Conservation (phyloP, 2,113 vertebrate genomes). For the Rostratula benghalensis region DNA sequence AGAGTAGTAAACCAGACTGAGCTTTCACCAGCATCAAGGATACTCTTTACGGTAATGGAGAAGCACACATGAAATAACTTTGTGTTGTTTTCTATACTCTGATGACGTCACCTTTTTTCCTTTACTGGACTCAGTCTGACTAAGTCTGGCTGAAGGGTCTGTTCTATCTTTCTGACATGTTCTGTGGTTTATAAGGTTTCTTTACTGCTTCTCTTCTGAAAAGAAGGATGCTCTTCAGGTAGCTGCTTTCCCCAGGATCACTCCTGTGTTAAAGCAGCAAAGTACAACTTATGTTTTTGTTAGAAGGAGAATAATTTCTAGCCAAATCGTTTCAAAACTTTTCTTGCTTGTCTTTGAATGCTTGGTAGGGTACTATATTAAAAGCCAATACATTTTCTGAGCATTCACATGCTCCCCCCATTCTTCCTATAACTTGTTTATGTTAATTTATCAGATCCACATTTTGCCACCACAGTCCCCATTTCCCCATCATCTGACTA, state of each 20-base stretch:
- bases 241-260: background rate
- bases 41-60: background rate
- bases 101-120: background rate
- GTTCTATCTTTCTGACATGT: background rate
- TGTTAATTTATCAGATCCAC: background rate
- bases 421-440: background rate
- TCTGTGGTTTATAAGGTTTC: background rate
- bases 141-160: background rate
- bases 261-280: background rate
- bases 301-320: background rate
- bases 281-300: background rate
- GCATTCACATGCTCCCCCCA: background rate
- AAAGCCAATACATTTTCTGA: background rate
- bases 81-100: background rate
- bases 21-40: conserved; percentile 22
- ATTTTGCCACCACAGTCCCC: background rate
- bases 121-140: background rate
- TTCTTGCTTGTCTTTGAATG: background rate
- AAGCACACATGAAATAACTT: background rate
- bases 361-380: background rate
- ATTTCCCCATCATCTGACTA: background rate
- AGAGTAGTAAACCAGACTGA: conserved; percentile 15
- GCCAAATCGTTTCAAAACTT: background rate
- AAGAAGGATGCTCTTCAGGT: background rate
- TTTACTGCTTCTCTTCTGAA: background rate